Base-by-base conservation (phyloP, 2,113 vertebrate genomes). In the Merops nubicus region DNA sequence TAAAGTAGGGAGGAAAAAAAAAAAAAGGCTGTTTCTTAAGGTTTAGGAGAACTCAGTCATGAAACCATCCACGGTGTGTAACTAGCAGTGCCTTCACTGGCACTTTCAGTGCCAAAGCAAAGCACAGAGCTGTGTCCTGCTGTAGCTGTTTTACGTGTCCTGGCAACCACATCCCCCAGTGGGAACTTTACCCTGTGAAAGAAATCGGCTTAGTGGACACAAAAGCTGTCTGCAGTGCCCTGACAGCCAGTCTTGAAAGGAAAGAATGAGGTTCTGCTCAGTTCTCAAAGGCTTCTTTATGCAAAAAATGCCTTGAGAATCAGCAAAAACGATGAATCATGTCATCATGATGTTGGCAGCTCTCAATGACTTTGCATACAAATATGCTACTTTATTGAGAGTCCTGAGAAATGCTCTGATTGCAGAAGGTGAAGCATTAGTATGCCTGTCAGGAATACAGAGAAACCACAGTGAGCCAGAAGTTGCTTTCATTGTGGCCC, bases 211-310 rank as follows among this genome's bases (percentile, higher is more conserved):
- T 97, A 97, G 85, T 38, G 88, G 96, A 92, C 95, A 97, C 96
- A 95, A 97, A 97, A 96, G 85, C 94, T 81, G 94, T 96, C 88
- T 95, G 91, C 97, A 97, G 51, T 78, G 94, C 94, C 70, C 65
- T 96, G 97, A 93, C 95, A 96, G 96, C 91, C 96, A 92, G 65
- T 21, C 33, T 76, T 97, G 96, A 97, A 98, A 94, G 88, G 80
- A 98, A 98, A 96, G 94, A 97, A 96, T 96, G 85, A 93, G 91
- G 83, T 91, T 87, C 84, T 94, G 80, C 95, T 94, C 65, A 62
- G 89, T 50, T 85, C 95, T 97, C 95, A 98, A 98, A 97, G 95
- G 83, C 95, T 89, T 95, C 97, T 98, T 98, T 98, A 98, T 98
- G 93, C 86, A 92, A 91, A 96, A 96, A 96, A 94, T 91, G 94